These are phyloP conservation scores for Agonum fuliginosum DNA, from an alignment of 2,888 invertebrate species.

Conservation along the genomic window DNA sequence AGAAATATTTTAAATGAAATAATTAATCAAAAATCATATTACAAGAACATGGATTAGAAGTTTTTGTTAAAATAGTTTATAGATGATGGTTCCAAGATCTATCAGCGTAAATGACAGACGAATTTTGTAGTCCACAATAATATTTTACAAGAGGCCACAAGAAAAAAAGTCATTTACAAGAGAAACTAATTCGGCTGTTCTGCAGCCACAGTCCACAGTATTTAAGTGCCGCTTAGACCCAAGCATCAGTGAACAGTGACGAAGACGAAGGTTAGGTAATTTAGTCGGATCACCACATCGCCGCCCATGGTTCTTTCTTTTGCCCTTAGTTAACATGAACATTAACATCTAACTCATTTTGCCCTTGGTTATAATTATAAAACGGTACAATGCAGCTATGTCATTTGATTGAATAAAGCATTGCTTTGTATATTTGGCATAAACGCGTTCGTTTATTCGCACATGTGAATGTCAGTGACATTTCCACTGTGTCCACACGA, in stretches of 20 bases:
- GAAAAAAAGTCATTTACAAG: conserved; percentile 49
- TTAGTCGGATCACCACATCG: conserved; percentile 41
- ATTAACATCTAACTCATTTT: no score
- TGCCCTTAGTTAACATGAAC: no score
- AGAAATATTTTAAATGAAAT: conserved; percentile 10
- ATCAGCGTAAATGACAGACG: conserved; percentile 51
- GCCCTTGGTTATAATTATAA: no score
- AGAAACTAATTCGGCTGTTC: conserved; percentile 49
- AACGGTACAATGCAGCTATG: neutral
- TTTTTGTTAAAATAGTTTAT: conserved; percentile 11
- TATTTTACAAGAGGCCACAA: conserved; percentile 39
- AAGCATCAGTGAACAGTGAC: no score
- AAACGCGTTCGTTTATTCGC: conserved; percentile 51
- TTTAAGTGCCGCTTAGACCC: conserved; percentile 16
- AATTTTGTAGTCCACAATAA: conserved; percentile 51
- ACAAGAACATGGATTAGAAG: conserved; percentile 9
- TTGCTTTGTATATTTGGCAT: conserved; percentile 31
- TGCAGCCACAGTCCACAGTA: conserved; percentile 9
- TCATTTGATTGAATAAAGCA: conserved; percentile 25
- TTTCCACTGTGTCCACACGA: conserved; percentile 31
- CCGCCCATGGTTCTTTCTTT: conserved; percentile 40
- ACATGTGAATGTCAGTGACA: conserved; percentile 52
- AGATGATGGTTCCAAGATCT: conserved; percentile 9
- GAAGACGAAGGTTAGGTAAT: conserved; percentile 40
- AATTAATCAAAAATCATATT: conserved; percentile 35